phyloP scores from a whole-genome alignment of 1,140 invertebrate species.

The Metopolophium dirhodum region DNA sequence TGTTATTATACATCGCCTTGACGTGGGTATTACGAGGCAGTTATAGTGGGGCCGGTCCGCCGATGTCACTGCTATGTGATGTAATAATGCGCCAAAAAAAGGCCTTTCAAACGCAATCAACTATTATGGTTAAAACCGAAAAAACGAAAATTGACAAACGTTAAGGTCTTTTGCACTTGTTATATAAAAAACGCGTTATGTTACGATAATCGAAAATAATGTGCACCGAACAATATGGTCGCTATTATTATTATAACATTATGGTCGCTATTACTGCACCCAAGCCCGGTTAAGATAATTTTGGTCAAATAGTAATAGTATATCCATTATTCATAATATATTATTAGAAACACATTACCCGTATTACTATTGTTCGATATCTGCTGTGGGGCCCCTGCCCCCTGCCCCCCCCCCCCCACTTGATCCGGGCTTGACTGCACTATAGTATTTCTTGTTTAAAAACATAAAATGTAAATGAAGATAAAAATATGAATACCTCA shows the following conservation, averaged over 20 bases:
- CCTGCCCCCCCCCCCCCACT: too few species aligned
- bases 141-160: not conserved
- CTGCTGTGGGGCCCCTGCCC: too few species aligned
- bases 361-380: too few species aligned
- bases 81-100: not conserved
- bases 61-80: not conserved
- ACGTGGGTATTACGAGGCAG: not conserved
- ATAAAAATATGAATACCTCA: not conserved
- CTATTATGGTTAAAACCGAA: not conserved
- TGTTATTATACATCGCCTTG: not conserved
- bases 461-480: not conserved
- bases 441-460: not conserved
- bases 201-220: not conserved
- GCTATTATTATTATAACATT: too few species aligned
- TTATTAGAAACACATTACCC: not conserved
- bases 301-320: too few species aligned
- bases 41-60: not conserved
- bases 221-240: not conserved
- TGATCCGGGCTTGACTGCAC: not conserved
- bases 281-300: too few species aligned
- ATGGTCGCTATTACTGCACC: too few species aligned
- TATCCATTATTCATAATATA: too few species aligned
- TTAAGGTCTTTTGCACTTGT: not conserved
- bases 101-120: not conserved
- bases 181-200: not conserved